These are phyloP conservation scores for Luidia sarsii DNA, from an alignment of 53 echinoderm and acorn worm species.

Conservation along the genomic window DNA sequence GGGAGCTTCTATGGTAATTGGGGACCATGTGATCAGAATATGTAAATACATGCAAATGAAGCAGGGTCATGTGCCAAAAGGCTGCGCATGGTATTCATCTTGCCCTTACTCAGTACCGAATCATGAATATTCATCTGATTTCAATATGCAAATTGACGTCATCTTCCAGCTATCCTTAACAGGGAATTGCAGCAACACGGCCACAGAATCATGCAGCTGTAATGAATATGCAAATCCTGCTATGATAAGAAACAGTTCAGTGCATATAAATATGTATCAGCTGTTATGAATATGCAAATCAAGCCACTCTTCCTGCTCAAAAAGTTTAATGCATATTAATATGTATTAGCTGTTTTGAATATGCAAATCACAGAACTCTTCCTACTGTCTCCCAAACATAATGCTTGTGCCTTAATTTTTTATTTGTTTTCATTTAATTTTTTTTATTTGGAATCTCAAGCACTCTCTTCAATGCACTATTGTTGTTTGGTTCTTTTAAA, in stretches of 20 bases:
- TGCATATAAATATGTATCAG: conserved; percentile 19
- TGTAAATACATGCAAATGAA: background rate
- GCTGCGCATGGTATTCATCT: no score
- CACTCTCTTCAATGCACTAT: conserved; percentile 8
- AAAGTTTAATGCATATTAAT: conserved; percentile 2
- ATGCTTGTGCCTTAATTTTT: conserved; percentile 38
- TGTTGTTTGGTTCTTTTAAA: background rate
- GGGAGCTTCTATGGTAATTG: background rate
- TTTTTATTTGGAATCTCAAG: background rate
- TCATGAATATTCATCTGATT: no score
- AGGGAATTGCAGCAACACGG: background rate
- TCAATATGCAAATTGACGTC: conserved; percentile 1
- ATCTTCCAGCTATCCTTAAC: no score
- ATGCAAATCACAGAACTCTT: background rate
- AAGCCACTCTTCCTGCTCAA: background rate
- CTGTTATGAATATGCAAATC: conserved; percentile 51
- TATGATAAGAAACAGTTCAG: background rate
- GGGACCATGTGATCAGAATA: background rate
- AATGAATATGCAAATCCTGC: conserved; percentile 13
- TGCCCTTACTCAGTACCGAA: no score
- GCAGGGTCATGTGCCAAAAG: no score
- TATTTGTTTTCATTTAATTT: background rate
- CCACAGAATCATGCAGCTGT: conserved; percentile 9
- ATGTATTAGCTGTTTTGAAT: conserved; percentile 35
- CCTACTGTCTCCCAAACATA: background rate